phyloP scores from a whole-genome alignment of 2,888 invertebrate genomes.

The Philereme vetulata region DNA sequence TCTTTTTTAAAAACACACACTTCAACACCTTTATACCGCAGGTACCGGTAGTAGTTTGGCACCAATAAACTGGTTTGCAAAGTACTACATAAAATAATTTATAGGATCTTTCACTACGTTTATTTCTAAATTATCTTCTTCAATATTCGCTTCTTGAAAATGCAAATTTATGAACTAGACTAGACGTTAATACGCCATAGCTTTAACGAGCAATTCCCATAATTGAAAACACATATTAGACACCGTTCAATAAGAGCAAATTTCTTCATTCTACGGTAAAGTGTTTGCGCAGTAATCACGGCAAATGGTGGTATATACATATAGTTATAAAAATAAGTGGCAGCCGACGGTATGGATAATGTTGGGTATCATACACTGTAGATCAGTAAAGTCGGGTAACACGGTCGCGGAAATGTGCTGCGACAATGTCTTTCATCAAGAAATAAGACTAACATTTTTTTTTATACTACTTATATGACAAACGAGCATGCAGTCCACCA shows the following conservation, averaged over 20 bases:
- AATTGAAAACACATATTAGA: conserved; percentile 54
- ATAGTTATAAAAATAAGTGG: conserved; percentile 21
- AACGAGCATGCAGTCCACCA: no score
- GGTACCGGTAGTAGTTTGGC: no score
- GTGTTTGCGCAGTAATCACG: conserved; percentile 64
- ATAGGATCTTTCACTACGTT: no score
- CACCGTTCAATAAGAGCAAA: conserved; percentile 61
- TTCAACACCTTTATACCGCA: no score
- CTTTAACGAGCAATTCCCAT: conserved; percentile 39
- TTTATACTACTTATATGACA: no score
- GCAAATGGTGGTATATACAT: conserved; percentile 62
- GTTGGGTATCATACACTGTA: conserved; percentile 25
- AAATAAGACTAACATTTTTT: no score
- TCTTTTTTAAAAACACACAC: no score
- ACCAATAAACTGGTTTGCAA: no score
- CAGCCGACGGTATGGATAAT: conserved; percentile 21
- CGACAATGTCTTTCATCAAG: conserved; percentile 5
- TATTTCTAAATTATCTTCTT: no score
- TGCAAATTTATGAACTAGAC: conserved; percentile 18
- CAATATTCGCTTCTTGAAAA: background rate
- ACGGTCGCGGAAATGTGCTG: conserved; percentile 29
- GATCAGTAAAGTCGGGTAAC: conserved; percentile 21
- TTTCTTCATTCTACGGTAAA: conserved; percentile 70
- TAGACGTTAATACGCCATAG: conserved; percentile 16
- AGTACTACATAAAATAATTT: no score